Conservation (phyloP, 2,113 vertebrate species). For the Zootoca vivipara region DNA sequence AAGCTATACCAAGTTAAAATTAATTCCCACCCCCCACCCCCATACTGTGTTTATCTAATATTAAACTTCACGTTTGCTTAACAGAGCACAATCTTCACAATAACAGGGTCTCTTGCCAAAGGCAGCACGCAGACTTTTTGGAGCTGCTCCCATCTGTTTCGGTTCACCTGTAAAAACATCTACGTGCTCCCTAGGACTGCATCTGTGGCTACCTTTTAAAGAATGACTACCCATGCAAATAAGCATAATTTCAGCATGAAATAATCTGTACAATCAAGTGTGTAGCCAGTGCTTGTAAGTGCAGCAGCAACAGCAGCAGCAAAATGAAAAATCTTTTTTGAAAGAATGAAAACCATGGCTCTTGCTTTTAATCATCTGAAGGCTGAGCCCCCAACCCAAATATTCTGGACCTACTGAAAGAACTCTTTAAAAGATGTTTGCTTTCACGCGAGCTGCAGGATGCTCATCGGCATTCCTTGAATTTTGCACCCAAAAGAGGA, state of each 20-base stretch:
- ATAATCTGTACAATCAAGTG: conserved; percentile 80
- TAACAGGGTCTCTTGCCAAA: conserved; percentile 85
- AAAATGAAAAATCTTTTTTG: conserved; percentile 14
- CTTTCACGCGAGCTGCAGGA: conserved; percentile 42
- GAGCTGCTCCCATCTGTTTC: conserved; percentile 85
- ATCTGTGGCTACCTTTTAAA: conserved; percentile 86
- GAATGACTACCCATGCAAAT: conserved; percentile 87
- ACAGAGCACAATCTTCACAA: conserved; percentile 84
- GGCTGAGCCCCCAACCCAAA: conserved; percentile 25
- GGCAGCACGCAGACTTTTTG: conserved; percentile 83
- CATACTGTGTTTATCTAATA: conserved; percentile 78
- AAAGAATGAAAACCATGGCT: conserved; percentile 31
- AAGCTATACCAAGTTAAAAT: conserved; percentile 66
- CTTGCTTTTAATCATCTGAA: conserved; percentile 38
- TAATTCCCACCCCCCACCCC: conserved; percentile 75
- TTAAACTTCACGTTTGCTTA: conserved; percentile 83
- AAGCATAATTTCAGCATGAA: conserved; percentile 83
- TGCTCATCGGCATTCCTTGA: conserved; percentile 43
- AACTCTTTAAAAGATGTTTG: conserved; percentile 55
- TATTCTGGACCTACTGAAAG: conserved; percentile 46
- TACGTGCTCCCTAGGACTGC: conserved; percentile 83
- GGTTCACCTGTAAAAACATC: conserved; percentile 91
- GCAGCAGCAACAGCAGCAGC: conserved; percentile 28
- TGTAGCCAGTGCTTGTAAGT: conserved; percentile 69
- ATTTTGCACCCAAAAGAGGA: conserved; percentile 43